Percentiles rank a stretch among this genome's conserved stretches.
Evolutionary conservation across 2,113 vertebrate genomes (phyloP).

Genomic region (Toxotes chatareus): DNA sequence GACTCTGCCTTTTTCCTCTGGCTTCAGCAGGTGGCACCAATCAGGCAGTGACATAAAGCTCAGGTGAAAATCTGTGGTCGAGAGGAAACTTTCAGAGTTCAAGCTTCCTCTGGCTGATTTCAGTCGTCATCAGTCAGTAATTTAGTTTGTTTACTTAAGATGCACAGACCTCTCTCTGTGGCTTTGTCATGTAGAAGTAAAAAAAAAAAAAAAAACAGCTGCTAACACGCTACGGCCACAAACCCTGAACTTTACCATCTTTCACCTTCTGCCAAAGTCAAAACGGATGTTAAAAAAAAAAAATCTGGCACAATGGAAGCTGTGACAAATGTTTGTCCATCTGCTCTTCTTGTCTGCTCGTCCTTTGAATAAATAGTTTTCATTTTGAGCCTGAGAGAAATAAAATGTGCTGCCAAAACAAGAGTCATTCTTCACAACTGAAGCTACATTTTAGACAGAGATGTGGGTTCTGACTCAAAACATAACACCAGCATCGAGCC

Average conservation of each 20-base stretch:
- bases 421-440: background rate
- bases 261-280: slow-evolving; percentile 10
- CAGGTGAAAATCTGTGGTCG: no score
- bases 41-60: background rate
- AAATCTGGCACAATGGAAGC: background rate
- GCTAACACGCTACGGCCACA: background rate
- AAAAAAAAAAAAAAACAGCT: background rate
- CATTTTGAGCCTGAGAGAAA: background rate
- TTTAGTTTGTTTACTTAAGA: no score
- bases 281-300: background rate
- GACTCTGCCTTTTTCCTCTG: background rate
- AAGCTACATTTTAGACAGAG: background rate
- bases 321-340: slow-evolving; percentile 25
- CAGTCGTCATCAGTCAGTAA: no score
- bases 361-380: background rate
- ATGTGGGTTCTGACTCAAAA: no score
- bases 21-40: background rate
- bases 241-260: background rate
- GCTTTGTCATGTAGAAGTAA: no score
- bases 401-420: background rate
- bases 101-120: no score
- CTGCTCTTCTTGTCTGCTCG: slow-evolving; percentile 8
- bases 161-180: no score
- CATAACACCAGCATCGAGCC: no score
- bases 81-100: no score